Percentiles rank a stretch among this genome's conserved stretches.
Conservation (phyloP, 2,113 vertebrate genomes). For the Trogon melanurus region DNA sequence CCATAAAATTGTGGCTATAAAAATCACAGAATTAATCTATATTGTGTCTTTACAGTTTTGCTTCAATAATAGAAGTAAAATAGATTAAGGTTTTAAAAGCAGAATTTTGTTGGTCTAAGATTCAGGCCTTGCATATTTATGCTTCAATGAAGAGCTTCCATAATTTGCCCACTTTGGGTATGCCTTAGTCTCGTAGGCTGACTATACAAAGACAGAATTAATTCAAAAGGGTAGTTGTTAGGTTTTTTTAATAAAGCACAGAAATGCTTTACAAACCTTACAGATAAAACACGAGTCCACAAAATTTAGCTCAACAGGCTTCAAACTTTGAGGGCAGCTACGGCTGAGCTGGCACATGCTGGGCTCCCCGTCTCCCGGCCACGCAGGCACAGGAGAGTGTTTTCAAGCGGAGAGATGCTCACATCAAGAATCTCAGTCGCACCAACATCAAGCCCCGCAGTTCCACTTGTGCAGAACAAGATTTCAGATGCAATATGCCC, state of each 20-base stretch:
- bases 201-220: constrained; percentile 25
- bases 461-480: not conserved
- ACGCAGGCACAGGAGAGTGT: not conserved
- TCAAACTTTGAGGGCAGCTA: not conserved
- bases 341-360: not conserved
- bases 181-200: not conserved
- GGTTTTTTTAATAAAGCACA: not conserved
- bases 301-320: not conserved
- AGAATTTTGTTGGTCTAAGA: constrained; percentile 61
- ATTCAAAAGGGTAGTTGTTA: not conserved
- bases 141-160: constrained; percentile 19
- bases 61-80: constrained; percentile 67
- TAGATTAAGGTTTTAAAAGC: constrained; percentile 63
- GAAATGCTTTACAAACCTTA: not conserved
- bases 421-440: not conserved
- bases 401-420: not conserved
- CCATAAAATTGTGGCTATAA: constrained; percentile 52
- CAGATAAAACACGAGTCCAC: not conserved
- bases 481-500: not conserved
- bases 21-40: constrained; percentile 65
- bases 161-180: constrained; percentile 7
- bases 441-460: not conserved
- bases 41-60: constrained; percentile 61
- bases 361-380: not conserved
- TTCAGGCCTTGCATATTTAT: constrained; percentile 44